Percentiles rank a stretch among this genome's conserved stretches.
phyloP scores from a whole-genome alignment of 2,113 vertebrate genomes.

The Chaenocephalus aceratus region DNA sequence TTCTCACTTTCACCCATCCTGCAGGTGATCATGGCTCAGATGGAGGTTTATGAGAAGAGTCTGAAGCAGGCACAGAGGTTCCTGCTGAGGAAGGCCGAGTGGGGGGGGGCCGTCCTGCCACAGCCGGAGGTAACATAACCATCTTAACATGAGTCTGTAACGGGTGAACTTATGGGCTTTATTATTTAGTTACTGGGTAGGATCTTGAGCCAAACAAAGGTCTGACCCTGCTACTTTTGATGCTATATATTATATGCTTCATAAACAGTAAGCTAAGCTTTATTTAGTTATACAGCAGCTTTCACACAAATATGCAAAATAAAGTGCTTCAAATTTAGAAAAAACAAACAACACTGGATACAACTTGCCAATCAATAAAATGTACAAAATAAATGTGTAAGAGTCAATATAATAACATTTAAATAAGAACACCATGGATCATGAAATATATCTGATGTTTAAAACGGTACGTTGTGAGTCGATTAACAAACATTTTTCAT shows the following conservation, averaged over 20 bases:
- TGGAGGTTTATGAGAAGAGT: slow-evolving; percentile 94
- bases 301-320: too few species aligned
- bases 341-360: too few species aligned
- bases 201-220: neutral
- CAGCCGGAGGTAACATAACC: slow-evolving; percentile 37
- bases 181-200: neutral
- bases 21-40: slow-evolving; percentile 92
- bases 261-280: too few species aligned
- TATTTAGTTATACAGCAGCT: too few species aligned
- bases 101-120: slow-evolving; percentile 89
- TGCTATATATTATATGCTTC: too few species aligned
- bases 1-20: too few species aligned
- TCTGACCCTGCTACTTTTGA: neutral
- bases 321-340: too few species aligned
- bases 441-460: neutral
- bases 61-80: slow-evolving; percentile 91
- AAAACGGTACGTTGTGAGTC: neutral
- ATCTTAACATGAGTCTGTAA: fast-evolving
- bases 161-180: neutral
- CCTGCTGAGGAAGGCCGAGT: slow-evolving; percentile 89
- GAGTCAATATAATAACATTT: too few species aligned
- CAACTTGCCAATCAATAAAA: too few species aligned
- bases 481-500: neutral
- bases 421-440: too few species aligned
- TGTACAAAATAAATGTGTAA: too few species aligned